These are phyloP conservation scores for Melolontha melolontha DNA, from an alignment of 2,888 invertebrate genomes.

Conservation along the genomic window DNA sequence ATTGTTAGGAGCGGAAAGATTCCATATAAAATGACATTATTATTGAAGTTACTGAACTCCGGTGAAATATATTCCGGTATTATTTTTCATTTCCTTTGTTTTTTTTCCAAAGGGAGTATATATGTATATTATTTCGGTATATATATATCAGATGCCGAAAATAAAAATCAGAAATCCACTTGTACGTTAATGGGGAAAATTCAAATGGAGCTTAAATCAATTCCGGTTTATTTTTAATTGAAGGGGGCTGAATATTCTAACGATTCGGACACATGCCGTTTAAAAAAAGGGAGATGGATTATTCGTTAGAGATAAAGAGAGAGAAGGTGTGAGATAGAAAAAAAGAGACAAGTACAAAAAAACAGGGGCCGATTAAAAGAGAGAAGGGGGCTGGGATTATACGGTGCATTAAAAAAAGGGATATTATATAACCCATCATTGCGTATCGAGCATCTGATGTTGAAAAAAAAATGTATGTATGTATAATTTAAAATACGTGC, in stretches of 20 bases:
- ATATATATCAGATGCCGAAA: conserved; percentile 17
- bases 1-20: no score
- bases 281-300: conserved; percentile 43
- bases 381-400: background rate
- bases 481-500: conserved; percentile 54
- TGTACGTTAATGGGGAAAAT: conserved; percentile 1
- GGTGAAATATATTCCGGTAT: no score
- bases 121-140: no score
- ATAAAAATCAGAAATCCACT: conserved; percentile 1
- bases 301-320: conserved; percentile 27
- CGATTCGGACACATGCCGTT: conserved; percentile 48
- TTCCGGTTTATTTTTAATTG: conserved; percentile 33
- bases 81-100: no score
- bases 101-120: no score
- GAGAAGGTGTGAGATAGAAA: conserved; percentile 40
- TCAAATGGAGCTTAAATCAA: conserved; percentile 1
- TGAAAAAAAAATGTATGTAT: conserved; percentile 50
- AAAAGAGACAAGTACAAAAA: conserved; percentile 43
- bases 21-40: no score
- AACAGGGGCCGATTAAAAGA: conserved; percentile 37
- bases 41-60: no score
- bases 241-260: conserved; percentile 35
- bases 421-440: conserved; percentile 43
- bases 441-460: conserved; percentile 53
- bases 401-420: conserved; percentile 46